Evolutionary conservation across 2,113 vertebrate genomes (phyloP).

Genomic region (Clarias batrachus): DNA sequence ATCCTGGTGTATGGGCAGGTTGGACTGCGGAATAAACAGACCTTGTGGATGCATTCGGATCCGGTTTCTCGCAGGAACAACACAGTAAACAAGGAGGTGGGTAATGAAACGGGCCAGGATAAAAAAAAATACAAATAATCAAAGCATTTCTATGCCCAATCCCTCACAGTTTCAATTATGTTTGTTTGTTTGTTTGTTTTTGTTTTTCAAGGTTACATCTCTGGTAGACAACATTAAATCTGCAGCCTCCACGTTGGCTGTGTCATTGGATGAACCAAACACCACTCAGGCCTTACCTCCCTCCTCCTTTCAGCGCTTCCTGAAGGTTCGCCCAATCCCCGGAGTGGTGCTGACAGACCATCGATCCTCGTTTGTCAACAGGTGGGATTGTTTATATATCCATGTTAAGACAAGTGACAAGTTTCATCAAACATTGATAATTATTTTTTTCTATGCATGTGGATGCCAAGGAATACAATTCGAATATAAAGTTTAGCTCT

Average conservation of each 20-base stretch:
- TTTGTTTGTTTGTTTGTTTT: background rate
- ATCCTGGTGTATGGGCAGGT: slow-evolving; percentile 71
- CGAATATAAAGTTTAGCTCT: too few relatives aligned
- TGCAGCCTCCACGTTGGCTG: background rate
- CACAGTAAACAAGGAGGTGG: slow-evolving; percentile 74
- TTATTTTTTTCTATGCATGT: background rate
- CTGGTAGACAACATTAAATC: slow-evolving; percentile 65
- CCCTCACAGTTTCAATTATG: background rate
- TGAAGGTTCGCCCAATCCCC: slow-evolving; percentile 76
- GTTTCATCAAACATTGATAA: background rate
- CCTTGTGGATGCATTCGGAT: slow-evolving; percentile 89
- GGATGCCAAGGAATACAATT: too few relatives aligned
- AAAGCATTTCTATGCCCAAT: background rate
- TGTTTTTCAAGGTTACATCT: slow-evolving; percentile 68
- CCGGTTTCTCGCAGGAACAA: slow-evolving; percentile 79
- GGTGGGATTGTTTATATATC: slow-evolving; percentile 59
- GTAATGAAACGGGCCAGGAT: background rate
- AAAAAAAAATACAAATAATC: too few relatives aligned
- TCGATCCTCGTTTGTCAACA: slow-evolving; percentile 72
- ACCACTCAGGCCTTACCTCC: slow-evolving; percentile 84
- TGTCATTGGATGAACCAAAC: slow-evolving; percentile 61
- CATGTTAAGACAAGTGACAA: background rate
- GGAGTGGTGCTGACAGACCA: slow-evolving; percentile 87
- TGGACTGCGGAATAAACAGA: slow-evolving; percentile 65
- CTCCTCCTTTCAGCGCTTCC: slow-evolving; percentile 90